Evolutionary conservation across 2,113 vertebrate species (phyloP), one percentile per base, ranked within the genome.

Genomic region (Variabilichromis moorii): DNA sequence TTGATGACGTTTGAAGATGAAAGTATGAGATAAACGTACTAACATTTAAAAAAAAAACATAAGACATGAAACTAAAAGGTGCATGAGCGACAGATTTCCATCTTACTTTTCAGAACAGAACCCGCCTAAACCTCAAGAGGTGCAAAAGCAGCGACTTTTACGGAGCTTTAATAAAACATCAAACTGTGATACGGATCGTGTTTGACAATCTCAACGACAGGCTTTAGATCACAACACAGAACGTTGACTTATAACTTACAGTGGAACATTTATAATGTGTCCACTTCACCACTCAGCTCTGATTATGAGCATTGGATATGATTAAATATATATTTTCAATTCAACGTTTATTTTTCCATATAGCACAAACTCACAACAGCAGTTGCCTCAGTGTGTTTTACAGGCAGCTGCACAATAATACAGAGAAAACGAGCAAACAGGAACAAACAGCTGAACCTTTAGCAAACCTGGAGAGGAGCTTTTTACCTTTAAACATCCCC

Each of bases 301-400:
- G 55, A 59, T 59, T 59, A 6, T 1, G 0, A 59, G 14, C 55
- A 59, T 16, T 0, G 0, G 26, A 17, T 28, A 0, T 59, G 26
- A 59, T 28, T 28, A 28, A 3, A 59, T 59, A 28, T 3, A 16
- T 5, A 2, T 24, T 5, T 5, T 24, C 6, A 55, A 7, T 24
- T 55, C 10, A 7, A 55, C 6, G 1, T 57, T 57, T 57, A 55
- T 26, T 57, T 57, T 55, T 28, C 0, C 4, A 59, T 9, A 16
- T 0, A 55, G 54, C 54, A 55, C 54, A 55, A 55, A 55, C 51
- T 53, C 19, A 21, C 21, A 21, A 21, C 21, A 21, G 21, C 47
- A 4, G 53, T 55, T 55, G 0, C 24, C 1, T 59, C 24, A 0
- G 4, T 0, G 13, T 59, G 55, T 28, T 28, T 59, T 59, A 4